Evolutionary conservation across 2,797 vertebrate genomes (phyloP), one percentile per base, ranked within the genome.

Genomic region (Urocyon cinereoargenteus): DNA sequence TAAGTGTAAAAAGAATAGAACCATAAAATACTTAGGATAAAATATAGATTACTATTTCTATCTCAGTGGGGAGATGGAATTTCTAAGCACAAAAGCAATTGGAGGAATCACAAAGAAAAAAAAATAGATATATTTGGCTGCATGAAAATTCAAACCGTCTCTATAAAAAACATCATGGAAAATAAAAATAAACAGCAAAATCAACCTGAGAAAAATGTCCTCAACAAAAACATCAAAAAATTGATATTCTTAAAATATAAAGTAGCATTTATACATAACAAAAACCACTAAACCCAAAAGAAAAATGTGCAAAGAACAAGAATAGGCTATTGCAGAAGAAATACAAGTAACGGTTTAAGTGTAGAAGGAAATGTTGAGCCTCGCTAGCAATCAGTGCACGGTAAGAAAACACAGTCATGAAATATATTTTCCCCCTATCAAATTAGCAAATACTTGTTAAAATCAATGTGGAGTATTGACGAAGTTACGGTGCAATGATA

Each of bases 191-290:
- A 97, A 97, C 40, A 87, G 72, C 34, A 94, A 97, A 96, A 94
- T 94, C 94, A 96, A 96, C 93, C 89, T 89, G 83, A 94, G 96
- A 96, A 93, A 98, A 96, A 97, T 78, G 75, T 82, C 91, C 73
- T 6, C 84, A 81, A 94, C 79, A 87, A 96, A 97, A 97, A 73
- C 53, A 95, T 90, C 68, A 64, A 86, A 93, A 93, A 96, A 53
- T 55, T 93, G 87, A 85, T 94, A 92, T 75, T 90, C 94, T 91
- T 94, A 90, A 97, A 97, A 94, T 86, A 96, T 34, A 62, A 87
- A 96, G 89, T 84, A 62, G 26, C 85, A 82, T 66, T 95, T 94
- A 59, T 45, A 82, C 66, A 75, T 93, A 45, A 92, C 49, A 64
- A 93, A 87, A 5, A 3, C 59, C 90, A 86, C 59, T 92, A 89